Evolutionary conservation across 1,140 invertebrate species (phyloP), one percentile per base, ranked within the genome.

Genomic region (Megathymus violae): DNA sequence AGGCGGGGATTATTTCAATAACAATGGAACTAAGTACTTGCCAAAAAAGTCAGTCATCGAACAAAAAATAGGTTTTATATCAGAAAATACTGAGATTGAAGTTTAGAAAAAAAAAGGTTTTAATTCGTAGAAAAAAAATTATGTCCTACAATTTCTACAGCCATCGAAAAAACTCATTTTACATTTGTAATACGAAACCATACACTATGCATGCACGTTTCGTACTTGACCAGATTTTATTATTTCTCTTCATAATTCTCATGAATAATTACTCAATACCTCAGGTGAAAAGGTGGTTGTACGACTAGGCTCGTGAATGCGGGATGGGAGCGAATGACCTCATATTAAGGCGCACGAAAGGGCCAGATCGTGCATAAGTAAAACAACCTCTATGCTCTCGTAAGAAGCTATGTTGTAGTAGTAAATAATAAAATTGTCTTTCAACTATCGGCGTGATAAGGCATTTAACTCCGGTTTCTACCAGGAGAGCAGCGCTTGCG

Each of bases 301-400:
- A 6, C 51, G 46, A 22, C 64, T 50, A 62, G 67, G 62, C 41
- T 62, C 59, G 46, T 62, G 27, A 47, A 67, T 56, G 58, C 56
- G 46, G 36, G 65, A 67, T 62, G 43, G 44, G 63, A 54, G 60
- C 36, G 66, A 78, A 78, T 71, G 73, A 78, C 76, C 76, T 69
- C 51, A 58, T 43, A 58, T 66, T 51, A 59, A 61, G 48, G 46
- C 47, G 31, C 19, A 44, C 48, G 51, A 65, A 58, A 41, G 19
- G 46, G 64, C 27, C 48, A 48, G 44, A 64, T n/a, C 27, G 11
- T 9, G 46, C 5, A 11, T 27, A 54, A 13, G 25, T 17, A 67
- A 67, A 67, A 63, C 27, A 47, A 22, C 19, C 48, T 46, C 48
- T 64, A 69, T 25, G 6, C 11, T 22, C 10, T 27, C 10, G 31